Evolutionary conservation across 2,797 vertebrate species (phyloP).

Genomic region (Podarcis lilfordi): DNA sequence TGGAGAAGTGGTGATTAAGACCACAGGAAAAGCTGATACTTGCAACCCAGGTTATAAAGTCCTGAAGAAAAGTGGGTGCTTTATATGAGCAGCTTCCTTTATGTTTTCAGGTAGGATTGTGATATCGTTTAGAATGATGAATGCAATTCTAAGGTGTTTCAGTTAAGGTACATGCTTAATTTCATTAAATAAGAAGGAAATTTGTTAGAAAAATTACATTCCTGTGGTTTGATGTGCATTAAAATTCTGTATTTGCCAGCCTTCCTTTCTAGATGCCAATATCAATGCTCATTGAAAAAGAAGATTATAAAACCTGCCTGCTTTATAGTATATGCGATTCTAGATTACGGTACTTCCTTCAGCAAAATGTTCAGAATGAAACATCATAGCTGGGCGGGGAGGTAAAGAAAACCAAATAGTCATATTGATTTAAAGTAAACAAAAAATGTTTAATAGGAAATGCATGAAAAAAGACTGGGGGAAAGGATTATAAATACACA

Average conservation of each 20-base stretch:
- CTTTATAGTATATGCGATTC: neutral
- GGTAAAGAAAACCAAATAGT: neutral
- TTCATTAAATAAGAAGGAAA: neutral
- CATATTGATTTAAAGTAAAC: neutral
- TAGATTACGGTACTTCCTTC: neutral
- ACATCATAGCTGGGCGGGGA: neutral
- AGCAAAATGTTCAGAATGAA: neutral
- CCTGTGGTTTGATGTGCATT: neutral
- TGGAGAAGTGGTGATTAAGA: neutral
- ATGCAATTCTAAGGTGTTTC: neutral
- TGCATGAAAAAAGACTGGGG: neutral
- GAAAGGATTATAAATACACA: conserved; percentile 4
- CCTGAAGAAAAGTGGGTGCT: neutral
- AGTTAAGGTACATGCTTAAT: neutral
- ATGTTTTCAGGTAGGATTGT: neutral
- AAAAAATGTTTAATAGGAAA: neutral
- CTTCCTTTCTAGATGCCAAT: neutral
- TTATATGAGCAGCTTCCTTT: neutral
- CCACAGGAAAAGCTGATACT: neutral
- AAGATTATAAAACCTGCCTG: neutral
- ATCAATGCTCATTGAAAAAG: neutral
- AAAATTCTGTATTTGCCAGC: neutral
- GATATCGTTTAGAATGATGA: neutral
- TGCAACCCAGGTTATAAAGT: neutral
- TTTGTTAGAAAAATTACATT: neutral